Evolutionary conservation across 2,113 vertebrate genomes (phyloP).

Genomic region (Neotoma lepida): DNA sequence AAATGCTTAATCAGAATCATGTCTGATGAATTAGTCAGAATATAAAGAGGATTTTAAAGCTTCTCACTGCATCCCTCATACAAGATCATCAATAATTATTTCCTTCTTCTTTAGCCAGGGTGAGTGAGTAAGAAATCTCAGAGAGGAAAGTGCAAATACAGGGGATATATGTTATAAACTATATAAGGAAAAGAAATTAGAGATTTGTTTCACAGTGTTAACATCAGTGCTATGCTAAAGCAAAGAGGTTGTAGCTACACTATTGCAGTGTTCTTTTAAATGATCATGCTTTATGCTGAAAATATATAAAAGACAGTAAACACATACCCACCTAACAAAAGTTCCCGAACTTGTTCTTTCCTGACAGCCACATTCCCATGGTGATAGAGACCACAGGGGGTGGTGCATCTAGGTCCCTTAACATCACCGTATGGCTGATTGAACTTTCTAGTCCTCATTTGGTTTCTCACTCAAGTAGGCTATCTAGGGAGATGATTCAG

Average conservation of each 20-base stretch:
- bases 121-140: neutral
- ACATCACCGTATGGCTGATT: neutral
- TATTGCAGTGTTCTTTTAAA: neutral
- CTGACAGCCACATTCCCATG: neutral
- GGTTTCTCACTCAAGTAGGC: neutral
- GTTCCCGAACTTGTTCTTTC: neutral
- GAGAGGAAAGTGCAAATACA: neutral
- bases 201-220: neutral
- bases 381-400: neutral
- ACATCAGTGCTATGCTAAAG: neutral
- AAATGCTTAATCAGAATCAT: slow-evolving; percentile 6
- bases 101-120: neutral
- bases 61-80: neutral
- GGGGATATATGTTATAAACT: neutral
- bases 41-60: neutral
- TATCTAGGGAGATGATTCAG: neutral
- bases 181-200: neutral
- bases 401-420: neutral
- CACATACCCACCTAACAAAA: neutral
- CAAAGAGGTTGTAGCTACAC: neutral
- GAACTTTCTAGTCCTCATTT: neutral
- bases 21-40: neutral
- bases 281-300: neutral
- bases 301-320: slow-evolving; percentile 6
- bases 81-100: neutral